Conservation (phyloP, 1,140 invertebrate genomes). For the Patella vulgata region DNA sequence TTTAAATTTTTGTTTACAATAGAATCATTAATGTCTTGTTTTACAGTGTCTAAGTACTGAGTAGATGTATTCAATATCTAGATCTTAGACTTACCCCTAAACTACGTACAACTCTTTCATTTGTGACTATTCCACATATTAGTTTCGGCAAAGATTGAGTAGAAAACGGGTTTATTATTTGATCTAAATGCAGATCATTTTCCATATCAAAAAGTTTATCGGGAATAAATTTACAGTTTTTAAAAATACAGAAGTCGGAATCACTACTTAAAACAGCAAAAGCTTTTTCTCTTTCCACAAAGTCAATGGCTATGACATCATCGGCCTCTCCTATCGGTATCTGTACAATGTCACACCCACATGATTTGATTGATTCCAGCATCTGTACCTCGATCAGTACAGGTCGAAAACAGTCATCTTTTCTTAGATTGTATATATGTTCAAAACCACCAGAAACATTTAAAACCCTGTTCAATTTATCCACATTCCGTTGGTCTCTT, state of each 20-base stretch:
- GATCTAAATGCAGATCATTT: too few relatives aligned
- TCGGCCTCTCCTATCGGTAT: slow-evolving; percentile 55
- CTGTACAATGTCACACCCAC: slow-evolving; percentile 53
- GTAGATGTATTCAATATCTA: too few relatives aligned
- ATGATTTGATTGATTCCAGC: slow-evolving; percentile 40
- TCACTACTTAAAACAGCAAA: slow-evolving; percentile 61
- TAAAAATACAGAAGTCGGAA: slow-evolving; percentile 62
- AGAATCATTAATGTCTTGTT: too few relatives aligned
- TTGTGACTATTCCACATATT: slow-evolving; percentile 46
- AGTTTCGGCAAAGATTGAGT: too few relatives aligned
- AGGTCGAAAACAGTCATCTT: slow-evolving; percentile 36
- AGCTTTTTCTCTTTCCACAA: slow-evolving; percentile 47
- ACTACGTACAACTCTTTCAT: slow-evolving; percentile 41
- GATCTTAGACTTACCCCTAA: slow-evolving; percentile 52
- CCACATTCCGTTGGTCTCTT: slow-evolving; percentile 41
- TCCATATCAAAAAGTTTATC: slow-evolving; percentile 54
- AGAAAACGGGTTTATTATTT: too few relatives aligned
- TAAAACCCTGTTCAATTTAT: slow-evolving; percentile 43
- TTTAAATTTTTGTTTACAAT: too few relatives aligned
- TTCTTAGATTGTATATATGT: slow-evolving; percentile 30
- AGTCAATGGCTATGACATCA: slow-evolving; percentile 46
- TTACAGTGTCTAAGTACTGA: too few relatives aligned
- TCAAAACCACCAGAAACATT: slow-evolving; percentile 42
- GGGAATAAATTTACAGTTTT: slow-evolving; percentile 50
- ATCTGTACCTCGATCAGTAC: slow-evolving; percentile 55